phyloP scores from a whole-genome alignment of 1,140 invertebrate species.

The Caerostris darwini region DNA sequence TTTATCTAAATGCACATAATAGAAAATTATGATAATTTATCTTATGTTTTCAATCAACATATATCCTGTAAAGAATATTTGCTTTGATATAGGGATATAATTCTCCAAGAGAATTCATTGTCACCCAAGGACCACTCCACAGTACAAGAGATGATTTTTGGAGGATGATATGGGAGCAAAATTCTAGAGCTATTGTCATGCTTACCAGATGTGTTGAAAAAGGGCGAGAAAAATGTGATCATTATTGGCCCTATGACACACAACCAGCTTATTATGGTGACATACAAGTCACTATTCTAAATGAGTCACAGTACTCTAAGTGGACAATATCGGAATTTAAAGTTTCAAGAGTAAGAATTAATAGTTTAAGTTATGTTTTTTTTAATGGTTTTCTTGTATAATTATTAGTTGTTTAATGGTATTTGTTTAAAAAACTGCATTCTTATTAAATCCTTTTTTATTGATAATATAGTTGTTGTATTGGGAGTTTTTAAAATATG shows the following conservation, averaged over 20 bases:
- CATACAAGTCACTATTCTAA: constrained; percentile 93
- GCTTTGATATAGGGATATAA: constrained; percentile 87
- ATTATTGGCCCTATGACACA: constrained; percentile 98
- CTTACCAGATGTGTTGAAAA: constrained; percentile 96
- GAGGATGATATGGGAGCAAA: constrained; percentile 99
- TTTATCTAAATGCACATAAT: neutral
- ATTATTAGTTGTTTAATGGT: neutral
- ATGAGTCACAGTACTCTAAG: constrained; percentile 96
- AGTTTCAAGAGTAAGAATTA: constrained; percentile 83
- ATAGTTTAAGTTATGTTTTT: neutral
- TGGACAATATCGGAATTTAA: constrained; percentile 98
- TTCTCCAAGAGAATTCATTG: constrained; percentile 96
- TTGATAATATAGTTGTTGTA: neutral
- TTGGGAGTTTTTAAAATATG: no score
- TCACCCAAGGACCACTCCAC: constrained; percentile 97
- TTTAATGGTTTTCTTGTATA: neutral
- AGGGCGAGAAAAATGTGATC: constrained; percentile 95
- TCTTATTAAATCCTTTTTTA: neutral
- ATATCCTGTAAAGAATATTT: neutral
- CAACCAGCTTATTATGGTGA: constrained; percentile 97
- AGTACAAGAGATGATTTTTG: constrained; percentile 98
- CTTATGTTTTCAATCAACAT: neutral
- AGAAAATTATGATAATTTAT: neutral
- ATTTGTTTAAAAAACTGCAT: neutral
- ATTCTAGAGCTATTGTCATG: constrained; percentile 97